These are phyloP conservation scores for Syrista parreyssii DNA, from an alignment of 2,888 invertebrate genomes.

Conservation along the genomic window DNA sequence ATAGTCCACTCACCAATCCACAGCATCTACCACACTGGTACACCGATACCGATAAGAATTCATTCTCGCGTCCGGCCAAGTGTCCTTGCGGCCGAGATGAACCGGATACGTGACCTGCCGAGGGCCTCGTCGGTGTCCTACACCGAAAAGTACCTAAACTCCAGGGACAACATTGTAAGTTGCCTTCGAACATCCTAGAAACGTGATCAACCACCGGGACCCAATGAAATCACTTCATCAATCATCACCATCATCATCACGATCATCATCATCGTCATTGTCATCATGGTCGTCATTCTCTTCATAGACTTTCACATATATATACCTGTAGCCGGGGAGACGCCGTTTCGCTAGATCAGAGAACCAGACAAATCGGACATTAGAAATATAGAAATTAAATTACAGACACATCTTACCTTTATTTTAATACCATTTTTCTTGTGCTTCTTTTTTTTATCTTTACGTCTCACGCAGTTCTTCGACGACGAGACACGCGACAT, in stretches of 20 bases:
- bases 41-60: slow-evolving; percentile 59
- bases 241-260: neutral
- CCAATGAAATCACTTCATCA: neutral
- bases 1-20: slow-evolving; percentile 59
- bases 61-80: slow-evolving; percentile 61
- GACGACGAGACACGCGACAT: slow-evolving; percentile 86
- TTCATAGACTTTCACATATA: too few species aligned
- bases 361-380: too few species aligned
- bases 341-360: too few species aligned
- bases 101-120: slow-evolving; percentile 61
- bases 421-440: too few species aligned
- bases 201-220: too few species aligned
- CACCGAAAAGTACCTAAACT: slow-evolving; percentile 82
- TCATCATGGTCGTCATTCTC: too few species aligned
- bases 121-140: slow-evolving; percentile 63
- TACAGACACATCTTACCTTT: too few species aligned
- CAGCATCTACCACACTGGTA: slow-evolving; percentile 55
- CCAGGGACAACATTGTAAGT: slow-evolving; percentile 75
- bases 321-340: too few species aligned
- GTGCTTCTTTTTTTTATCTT: too few species aligned
- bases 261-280: too few species aligned
- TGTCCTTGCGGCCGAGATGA: slow-evolving; percentile 60
- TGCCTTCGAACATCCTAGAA: too few species aligned
- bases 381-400: too few species aligned
- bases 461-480: slow-evolving; percentile 74